Evolutionary conservation across 2,113 vertebrate genomes (phyloP).

Genomic region (Pao palembangensis): DNA sequence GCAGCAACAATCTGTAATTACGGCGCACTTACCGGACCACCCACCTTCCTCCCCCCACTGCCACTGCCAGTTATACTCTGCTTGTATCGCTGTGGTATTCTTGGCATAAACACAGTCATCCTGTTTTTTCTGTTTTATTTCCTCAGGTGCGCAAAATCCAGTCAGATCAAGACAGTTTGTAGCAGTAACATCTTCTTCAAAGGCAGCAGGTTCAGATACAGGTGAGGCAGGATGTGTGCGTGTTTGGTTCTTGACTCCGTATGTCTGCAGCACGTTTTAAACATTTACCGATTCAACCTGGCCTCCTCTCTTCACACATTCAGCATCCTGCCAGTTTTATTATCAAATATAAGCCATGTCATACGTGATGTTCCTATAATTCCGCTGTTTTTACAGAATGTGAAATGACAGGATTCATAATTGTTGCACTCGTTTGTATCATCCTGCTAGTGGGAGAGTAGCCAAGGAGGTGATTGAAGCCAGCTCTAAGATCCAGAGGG

Average conservation of each 20-base stretch:
- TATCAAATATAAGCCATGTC: too few species aligned
- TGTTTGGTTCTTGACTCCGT: too few species aligned
- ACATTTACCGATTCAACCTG: neutral
- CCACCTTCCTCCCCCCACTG: neutral
- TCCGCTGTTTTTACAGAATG: too few species aligned
- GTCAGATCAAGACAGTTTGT: conserved; percentile 96
- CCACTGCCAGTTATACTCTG: too few species aligned
- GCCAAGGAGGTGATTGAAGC: conserved; percentile 98
- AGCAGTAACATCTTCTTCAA: conserved; percentile 99
- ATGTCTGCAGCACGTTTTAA: neutral
- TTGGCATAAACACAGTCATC: too few species aligned
- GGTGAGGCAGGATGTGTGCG: conserved; percentile 71
- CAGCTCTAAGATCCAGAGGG: conserved; percentile 95
- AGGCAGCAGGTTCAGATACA: conserved; percentile 96
- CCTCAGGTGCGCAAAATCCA: conserved; percentile 93
- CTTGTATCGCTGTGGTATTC: too few species aligned
- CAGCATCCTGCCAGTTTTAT: neutral
- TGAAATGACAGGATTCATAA: too few species aligned
- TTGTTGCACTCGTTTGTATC: too few species aligned
- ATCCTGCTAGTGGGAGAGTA: conserved; percentile 83
- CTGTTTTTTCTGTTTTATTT: neutral
- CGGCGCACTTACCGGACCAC: neutral
- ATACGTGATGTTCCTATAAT: too few species aligned
- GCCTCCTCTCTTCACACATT: neutral
- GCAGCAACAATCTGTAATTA: conserved; percentile 8